Base-by-base conservation (phyloP, 2,888 invertebrate species). In the Geotrupes spiniger region DNA sequence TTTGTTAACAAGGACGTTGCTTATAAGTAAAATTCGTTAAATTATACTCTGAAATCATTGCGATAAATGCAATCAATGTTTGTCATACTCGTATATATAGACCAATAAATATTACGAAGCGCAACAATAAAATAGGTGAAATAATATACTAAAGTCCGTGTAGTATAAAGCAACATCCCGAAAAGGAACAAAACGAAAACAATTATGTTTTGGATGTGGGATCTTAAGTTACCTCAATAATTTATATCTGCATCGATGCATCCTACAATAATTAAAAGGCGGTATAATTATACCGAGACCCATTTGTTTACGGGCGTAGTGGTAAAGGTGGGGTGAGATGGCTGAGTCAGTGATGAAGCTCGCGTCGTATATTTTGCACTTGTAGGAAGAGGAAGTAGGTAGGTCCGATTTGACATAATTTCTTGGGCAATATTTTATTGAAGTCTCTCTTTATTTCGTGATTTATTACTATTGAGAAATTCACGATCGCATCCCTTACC, bases 381-480 rank as follows among this genome's bases (percentile, higher is more conserved):
- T 56, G 56, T 56, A 53, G 56, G 56, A 54, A 52, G 56, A 56
- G 56, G 56, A 56, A 56, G 53, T 54, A 52, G 46, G 51, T 46
- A 51, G 57, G 57, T 41, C 46, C 42, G 36, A 47, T 51, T 53
- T 55, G 57, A 53, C 57, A 57, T 57, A 57, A 54, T 53, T 55
- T 51, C 55, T 57, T 50, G 36, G 46, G 47, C 44, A 49, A 50
- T 42, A 50, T 50, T 54, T 54, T 54, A 54, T 54, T 51, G 45
- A 43, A 47, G 46, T 46, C 44, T 56, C n/a, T n/a, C 51, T 48
- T 49, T 53, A 41, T 38, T 40, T 33, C 11, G 46, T 53, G 50
- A 52, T 51, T 51, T 52, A 56, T 56, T 42, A 36, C 42, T 42
- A 46, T 55, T 52, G 43, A 31, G 49, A 55, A 52, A 52, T 41